Conservation (phyloP, 1,140 invertebrate genomes). For the Pentalonia nigronervosa region DNA sequence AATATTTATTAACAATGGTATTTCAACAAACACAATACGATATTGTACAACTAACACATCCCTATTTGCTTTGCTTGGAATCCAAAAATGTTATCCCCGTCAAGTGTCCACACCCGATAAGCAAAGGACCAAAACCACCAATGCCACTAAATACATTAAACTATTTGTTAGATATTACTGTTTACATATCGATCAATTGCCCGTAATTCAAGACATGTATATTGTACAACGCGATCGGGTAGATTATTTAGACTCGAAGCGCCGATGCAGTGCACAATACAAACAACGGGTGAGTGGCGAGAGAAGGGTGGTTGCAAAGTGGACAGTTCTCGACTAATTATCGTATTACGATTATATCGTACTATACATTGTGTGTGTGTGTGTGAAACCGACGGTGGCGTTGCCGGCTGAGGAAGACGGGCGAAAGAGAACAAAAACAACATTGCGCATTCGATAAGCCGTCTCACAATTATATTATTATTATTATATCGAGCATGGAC, state of each 20-base stretch:
- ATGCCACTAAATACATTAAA: not conserved
- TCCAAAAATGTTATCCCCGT: too few species aligned
- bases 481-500: not conserved
- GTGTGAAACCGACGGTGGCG: too few species aligned
- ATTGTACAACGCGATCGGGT: not conserved
- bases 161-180: not conserved
- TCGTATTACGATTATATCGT: constrained; percentile 1
- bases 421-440: not conserved
- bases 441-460: constrained; percentile 20
- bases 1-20: not conserved
- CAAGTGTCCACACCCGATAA: not conserved
- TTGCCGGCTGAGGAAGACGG: not conserved
- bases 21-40: not conserved
- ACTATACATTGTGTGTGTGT: not conserved
- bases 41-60: not conserved
- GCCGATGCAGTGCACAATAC: too few species aligned
- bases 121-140: not conserved
- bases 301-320: not conserved
- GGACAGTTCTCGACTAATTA: not conserved
- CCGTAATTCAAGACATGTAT: not conserved
- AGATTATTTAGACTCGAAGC: not conserved
- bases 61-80: not conserved
- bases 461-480: constrained; percentile 18
- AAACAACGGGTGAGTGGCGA: not conserved
- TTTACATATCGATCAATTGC: not conserved